Base-by-base conservation (phyloP, 2,797 vertebrate species). In the Pelodytes ibericus region DNA sequence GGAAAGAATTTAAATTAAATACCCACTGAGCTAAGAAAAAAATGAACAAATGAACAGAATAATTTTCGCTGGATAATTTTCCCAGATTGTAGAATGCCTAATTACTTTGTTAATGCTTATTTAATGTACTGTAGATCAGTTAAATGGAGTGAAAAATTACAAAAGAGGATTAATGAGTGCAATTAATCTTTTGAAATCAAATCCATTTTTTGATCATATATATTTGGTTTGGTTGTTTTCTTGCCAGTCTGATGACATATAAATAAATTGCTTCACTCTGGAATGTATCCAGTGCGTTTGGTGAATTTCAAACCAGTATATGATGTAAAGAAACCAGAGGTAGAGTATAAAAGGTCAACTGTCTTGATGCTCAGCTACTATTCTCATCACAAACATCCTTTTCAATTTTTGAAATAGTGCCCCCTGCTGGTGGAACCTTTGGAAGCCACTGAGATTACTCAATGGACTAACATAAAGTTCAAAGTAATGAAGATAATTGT, bases 71-170 rank as follows among this genome's bases (percentile, higher is more conserved):
- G 62, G 15, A n/a, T 67, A 33, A 44, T 72, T 68, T 76, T 67
- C 31, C 64, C 71, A 73, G 71, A 61, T 73, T 79, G 70, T 36
- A 16, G 57, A 67, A 68, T 73, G 57, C 70, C 76, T 79, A 79
- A 79, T 79, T 79, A 66, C 76, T 79, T 68, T 79, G 63, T 68
- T 79, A 79, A 79, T 79, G 64, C 76, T 68, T 68, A 68, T 79
- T 79, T 79, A 79, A 79, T 79, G 76, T 79, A 79, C 71, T 79
- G 76, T 51, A 73, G 56, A 79, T 73, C 76, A 73, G 76, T 73
- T 79, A 73, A 79, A 79, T 79, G 76, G 76, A 73, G 76, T 79
- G 76, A 79, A 79, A 79, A 79, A 79, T 79, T 79, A 79, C 64
- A 79, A 60, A 73, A 72, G 76, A 79, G 63, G 76, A 79, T 72